Conservation (phyloP, 2,888 invertebrate genomes). For the Morinoia aosen region DNA sequence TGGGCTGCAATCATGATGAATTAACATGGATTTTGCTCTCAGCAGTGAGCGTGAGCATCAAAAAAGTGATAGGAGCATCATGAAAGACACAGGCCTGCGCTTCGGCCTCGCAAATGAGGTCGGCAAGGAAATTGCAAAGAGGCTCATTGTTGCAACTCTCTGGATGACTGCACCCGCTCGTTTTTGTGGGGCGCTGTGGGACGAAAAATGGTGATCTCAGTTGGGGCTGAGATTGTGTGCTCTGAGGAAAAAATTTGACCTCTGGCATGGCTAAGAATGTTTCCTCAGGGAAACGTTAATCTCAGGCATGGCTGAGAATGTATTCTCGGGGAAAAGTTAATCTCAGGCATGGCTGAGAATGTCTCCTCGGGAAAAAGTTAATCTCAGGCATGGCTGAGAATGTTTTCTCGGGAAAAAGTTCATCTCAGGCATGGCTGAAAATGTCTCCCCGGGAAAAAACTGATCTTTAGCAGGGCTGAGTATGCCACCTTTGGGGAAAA, state of each 20-base stretch:
- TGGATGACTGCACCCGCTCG: background rate
- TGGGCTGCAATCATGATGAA: conserved; percentile 9
- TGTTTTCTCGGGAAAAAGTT: background rate
- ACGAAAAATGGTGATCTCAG: background rate
- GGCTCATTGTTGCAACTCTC: background rate
- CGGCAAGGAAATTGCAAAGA: conserved; percentile 14
- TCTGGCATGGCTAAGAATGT: background rate
- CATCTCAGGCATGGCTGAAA: background rate
- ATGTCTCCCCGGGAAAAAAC: background rate
- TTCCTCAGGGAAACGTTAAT: background rate
- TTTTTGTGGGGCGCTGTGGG: background rate
- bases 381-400: background rate
- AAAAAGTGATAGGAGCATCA: background rate
- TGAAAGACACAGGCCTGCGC: conserved; percentile 24
- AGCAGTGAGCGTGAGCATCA: background rate
- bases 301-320: background rate
- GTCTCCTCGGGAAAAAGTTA: background rate
- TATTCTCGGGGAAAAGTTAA: background rate
- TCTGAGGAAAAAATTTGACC: background rate
- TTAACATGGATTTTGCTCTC: conserved; percentile 20
- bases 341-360: background rate
- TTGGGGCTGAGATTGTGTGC: background rate
- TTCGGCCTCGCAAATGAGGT: background rate
- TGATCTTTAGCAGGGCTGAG: too few relatives aligned
- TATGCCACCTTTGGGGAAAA: background rate